These are phyloP conservation scores for Axea sp. DNA, from an alignment of 2,888 invertebrate genomes.

Conservation along the genomic window DNA sequence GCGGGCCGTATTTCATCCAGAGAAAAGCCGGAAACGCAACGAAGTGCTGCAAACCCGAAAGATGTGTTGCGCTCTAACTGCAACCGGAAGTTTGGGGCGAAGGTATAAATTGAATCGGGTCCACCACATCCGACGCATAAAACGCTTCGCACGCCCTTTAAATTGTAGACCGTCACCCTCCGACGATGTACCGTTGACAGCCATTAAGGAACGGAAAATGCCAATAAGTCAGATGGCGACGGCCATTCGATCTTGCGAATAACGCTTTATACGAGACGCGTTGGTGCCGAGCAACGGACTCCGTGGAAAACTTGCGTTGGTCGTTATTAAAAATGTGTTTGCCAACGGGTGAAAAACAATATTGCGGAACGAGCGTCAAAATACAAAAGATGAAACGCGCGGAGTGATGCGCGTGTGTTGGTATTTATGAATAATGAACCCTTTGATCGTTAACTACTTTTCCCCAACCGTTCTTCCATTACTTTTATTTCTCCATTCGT, in stretches of 20 bases:
- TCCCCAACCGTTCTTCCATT: too few species aligned
- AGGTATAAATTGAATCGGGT: constrained; percentile 76
- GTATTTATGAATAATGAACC: too few species aligned
- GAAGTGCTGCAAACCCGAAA: constrained; percentile 72
- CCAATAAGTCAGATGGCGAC: constrained; percentile 67
- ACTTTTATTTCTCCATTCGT: too few species aligned
- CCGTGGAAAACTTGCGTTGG: too few species aligned
- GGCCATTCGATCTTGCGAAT: constrained; percentile 48
- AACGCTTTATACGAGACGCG: constrained; percentile 36
- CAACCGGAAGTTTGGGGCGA: constrained; percentile 69
- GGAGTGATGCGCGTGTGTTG: too few species aligned
- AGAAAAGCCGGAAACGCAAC: constrained; percentile 69
- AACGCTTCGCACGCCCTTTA: constrained; percentile 77
- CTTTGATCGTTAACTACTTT: too few species aligned
- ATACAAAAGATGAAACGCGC: too few species aligned
- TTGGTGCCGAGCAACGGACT: constrained; percentile 27
- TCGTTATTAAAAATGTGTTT: too few species aligned
- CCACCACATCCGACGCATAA: constrained; percentile 73
- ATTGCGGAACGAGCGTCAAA: too few species aligned
- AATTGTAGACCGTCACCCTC: constrained; percentile 69
- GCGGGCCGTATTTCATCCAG: constrained; percentile 62
- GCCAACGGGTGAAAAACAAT: too few species aligned
- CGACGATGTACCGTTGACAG: constrained; percentile 66
- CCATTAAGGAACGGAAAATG: constrained; percentile 75
- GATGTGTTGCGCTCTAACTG: constrained; percentile 66